Evolutionary conservation across 2,797 vertebrate genomes (phyloP), one percentile per base, ranked within the genome.

Genomic region (Carcharodon carcharias): DNA sequence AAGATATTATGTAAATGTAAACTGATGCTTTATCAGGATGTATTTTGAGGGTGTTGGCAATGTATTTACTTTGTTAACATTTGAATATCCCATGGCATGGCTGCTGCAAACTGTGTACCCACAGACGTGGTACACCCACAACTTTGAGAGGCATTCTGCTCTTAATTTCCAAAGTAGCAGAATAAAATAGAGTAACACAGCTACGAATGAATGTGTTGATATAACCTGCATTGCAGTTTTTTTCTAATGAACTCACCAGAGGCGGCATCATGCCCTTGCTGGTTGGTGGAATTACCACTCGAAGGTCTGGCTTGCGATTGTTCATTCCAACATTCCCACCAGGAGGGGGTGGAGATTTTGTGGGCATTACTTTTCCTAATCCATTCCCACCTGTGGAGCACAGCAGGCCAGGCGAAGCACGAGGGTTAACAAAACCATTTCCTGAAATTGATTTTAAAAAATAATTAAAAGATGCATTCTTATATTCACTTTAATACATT

Each of bases 181-280:
- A 92, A 63, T 65, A 40, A 63, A 92, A n/a, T 16, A 40, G 58
- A 91, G 88, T 65, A 21, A 63, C 4, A 2, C n/a, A 93, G 18
- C 9, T 28, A 67, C 7, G 21, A 58, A 65, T 65, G 61, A 63
- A 45, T 40, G 2, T 61, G 23, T 40, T 65, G 8, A 67, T 45
- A 1, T 40, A 67, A 26, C 58, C 69, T 26, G 3, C 28, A 54
- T 45, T 73, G 45, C 28, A 16, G 4, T 21, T 50, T 58, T 50
- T 28, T 7, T 77, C 12, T 18, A 73, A 95, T 56, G 28, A 61
- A 98, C 98, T 98, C 98, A 99, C 99, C 98, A 99, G 97, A 56
- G 99, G 99, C 94, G 99, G 99, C 99, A 99, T 99, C 99, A 99
- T 99, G 97, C 99, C 98, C 98, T 99, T 99, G 98, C 98, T 99